phyloP scores from a whole-genome alignment of 2,888 invertebrate species.

The Bimastos eiseni region DNA sequence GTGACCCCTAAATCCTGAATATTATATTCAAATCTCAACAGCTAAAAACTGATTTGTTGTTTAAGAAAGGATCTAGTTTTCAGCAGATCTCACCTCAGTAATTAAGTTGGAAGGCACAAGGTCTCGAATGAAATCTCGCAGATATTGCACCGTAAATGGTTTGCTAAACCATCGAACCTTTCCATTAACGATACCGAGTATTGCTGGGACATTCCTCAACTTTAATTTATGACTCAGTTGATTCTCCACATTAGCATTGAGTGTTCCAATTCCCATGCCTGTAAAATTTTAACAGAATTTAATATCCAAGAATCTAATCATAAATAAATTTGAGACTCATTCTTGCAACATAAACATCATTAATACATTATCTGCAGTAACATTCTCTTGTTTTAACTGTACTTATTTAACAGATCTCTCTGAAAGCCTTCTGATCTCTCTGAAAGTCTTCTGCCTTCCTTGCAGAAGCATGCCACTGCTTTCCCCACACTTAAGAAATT shows the following conservation, averaged over 20 bases:
- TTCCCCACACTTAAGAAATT: too few species aligned
- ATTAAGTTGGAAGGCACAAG: conserved; percentile 74
- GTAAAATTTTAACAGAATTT: conserved; percentile 20
- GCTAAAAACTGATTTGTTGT: not conserved
- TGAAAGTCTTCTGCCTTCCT: too few species aligned
- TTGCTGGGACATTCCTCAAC: conserved; percentile 78
- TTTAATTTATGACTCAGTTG: conserved; percentile 77
- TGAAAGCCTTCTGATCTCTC: too few species aligned
- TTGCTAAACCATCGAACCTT: conserved; percentile 81
- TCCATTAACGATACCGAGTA: conserved; percentile 81
- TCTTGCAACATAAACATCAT: not conserved
- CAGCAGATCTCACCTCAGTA: conserved; percentile 40
- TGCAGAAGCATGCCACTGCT: too few species aligned
- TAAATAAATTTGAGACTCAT: not conserved
- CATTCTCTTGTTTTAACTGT: too few species aligned
- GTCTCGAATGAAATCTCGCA: conserved; percentile 77
- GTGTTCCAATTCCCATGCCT: conserved; percentile 66
- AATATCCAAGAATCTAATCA: not conserved
- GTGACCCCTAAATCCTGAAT: too few species aligned
- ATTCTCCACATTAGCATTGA: conserved; percentile 82
- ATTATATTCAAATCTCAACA: not conserved
- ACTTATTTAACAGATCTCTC: too few species aligned
- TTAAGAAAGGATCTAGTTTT: not conserved
- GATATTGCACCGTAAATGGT: conserved; percentile 69
- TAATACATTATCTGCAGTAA: not conserved